Percentiles rank a stretch among this genome's conserved stretches.
These are phyloP conservation scores for Picathartes gymnocephalus DNA, from an alignment of 2,113 vertebrate genomes.

Conservation along the genomic window DNA sequence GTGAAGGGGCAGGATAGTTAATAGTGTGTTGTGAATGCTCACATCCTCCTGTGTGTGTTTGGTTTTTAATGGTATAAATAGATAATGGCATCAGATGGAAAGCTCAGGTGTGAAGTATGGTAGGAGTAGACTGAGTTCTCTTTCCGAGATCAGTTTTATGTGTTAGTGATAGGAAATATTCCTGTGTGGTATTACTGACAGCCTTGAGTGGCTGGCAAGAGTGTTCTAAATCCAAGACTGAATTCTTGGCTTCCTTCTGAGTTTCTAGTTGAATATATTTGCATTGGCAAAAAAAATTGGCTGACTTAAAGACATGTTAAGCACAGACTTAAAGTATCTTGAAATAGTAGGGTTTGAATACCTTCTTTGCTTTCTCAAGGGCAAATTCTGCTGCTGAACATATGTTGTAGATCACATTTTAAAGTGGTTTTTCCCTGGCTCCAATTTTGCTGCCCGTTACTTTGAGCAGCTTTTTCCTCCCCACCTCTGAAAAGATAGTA, in stretches of 20 bases:
- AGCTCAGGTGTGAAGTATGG: not conserved
- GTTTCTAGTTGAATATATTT: slow-evolving; percentile 8
- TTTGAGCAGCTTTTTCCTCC: not conserved
- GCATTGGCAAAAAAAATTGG: not conserved
- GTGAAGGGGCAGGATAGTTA: not conserved
- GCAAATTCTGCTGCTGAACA: not conserved
- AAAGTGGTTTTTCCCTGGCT: not conserved
- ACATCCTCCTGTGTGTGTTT: not conserved
- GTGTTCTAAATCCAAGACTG: not conserved
- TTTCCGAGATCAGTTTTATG: not conserved
- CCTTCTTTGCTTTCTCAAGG: not conserved
- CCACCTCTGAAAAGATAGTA: not conserved
- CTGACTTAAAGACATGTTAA: not conserved
- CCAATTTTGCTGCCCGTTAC: not conserved
- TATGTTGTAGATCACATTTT: not conserved
- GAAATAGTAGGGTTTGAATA: not conserved
- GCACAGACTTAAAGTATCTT: not conserved
- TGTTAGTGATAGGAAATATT: not conserved
- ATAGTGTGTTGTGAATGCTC: not conserved
- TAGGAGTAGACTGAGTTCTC: not conserved
- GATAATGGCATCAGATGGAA: not conserved
- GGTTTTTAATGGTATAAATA: not conserved
- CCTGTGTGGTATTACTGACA: not conserved
- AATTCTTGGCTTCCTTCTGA: not conserved
- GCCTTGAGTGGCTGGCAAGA: not conserved